Percentiles rank a stretch among this genome's conserved stretches.
These are phyloP conservation scores for Microplitis manilae DNA, from an alignment of 2,888 invertebrate species.

Conservation along the genomic window DNA sequence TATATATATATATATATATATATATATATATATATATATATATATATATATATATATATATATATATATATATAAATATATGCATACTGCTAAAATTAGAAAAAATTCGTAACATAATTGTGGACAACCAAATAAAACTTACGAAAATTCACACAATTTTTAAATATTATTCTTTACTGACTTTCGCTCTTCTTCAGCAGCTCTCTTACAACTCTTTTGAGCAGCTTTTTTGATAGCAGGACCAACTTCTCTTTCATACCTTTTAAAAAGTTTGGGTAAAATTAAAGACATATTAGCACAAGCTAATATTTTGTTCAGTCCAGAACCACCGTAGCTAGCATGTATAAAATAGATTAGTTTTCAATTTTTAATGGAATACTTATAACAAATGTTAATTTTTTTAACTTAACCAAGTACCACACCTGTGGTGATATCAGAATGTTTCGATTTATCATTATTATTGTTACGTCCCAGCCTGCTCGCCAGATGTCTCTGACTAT, in stretches of 20 bases:
- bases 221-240: slow-evolving; percentile 19
- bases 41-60: not conserved
- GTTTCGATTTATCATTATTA: not conserved
- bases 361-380: not conserved
- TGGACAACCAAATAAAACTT: not conserved
- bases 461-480: too few species aligned
- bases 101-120: not conserved
- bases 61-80: not conserved
- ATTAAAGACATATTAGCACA: not conserved
- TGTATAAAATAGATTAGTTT: slow-evolving; percentile 11
- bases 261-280: not conserved
- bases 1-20: not conserved
- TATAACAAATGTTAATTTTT: not conserved
- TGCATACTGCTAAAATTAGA: too few species aligned
- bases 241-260: slow-evolving; percentile 23
- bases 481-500: too few species aligned
- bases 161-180: slow-evolving; percentile 21
- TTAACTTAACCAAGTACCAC: slow-evolving; percentile 41
- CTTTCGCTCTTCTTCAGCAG: slow-evolving; percentile 24
- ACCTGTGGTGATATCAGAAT: slow-evolving; percentile 42
- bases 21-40: not conserved
- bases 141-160: slow-evolving; percentile 20
- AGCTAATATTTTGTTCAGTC: slow-evolving; percentile 7
- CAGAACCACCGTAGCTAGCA: slow-evolving; percentile 10
- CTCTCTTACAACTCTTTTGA: slow-evolving; percentile 3